A percentile compares a stretch with the other conserved stretches of the same genome.
These are phyloP conservation scores for Propithecus coquereli DNA, from an alignment of 2,113 vertebrate genomes.

Conservation along the genomic window DNA sequence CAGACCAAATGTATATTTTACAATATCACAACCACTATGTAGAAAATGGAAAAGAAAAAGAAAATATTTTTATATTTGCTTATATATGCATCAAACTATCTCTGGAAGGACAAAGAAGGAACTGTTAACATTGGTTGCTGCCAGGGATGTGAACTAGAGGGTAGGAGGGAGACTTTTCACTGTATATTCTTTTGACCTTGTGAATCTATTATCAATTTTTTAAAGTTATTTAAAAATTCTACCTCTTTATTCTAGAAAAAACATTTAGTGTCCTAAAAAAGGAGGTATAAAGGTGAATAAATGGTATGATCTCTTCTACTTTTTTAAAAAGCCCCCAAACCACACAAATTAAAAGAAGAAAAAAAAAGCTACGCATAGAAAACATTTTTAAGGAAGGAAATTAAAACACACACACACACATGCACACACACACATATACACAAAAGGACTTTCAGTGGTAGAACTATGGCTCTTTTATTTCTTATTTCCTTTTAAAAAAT, in stretches of 20 bases:
- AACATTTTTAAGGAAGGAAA: background rate
- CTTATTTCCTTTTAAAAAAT: background rate
- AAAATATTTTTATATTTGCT: background rate
- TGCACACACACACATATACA: background rate
- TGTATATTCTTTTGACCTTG: background rate
- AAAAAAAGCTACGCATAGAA: background rate
- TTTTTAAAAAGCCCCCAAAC: background rate
- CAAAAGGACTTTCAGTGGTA: background rate
- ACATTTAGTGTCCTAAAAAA: background rate
- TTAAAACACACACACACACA: background rate
- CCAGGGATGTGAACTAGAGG: background rate
- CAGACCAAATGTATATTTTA: no score
- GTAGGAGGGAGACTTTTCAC: background rate
- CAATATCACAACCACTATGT: background rate
- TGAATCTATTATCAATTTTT: background rate
- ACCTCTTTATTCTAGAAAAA: background rate
- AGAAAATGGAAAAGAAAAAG: background rate
- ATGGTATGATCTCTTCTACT: background rate
- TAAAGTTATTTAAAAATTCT: background rate
- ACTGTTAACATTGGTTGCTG: background rate
- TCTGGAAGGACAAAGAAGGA: background rate
- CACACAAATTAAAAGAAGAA: background rate
- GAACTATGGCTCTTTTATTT: background rate
- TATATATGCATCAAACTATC: background rate
- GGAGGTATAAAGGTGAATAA: background rate